Evolutionary conservation across 2,113 vertebrate genomes (phyloP), one percentile per base, ranked within the genome.

Genomic region (Gila orcuttii): DNA sequence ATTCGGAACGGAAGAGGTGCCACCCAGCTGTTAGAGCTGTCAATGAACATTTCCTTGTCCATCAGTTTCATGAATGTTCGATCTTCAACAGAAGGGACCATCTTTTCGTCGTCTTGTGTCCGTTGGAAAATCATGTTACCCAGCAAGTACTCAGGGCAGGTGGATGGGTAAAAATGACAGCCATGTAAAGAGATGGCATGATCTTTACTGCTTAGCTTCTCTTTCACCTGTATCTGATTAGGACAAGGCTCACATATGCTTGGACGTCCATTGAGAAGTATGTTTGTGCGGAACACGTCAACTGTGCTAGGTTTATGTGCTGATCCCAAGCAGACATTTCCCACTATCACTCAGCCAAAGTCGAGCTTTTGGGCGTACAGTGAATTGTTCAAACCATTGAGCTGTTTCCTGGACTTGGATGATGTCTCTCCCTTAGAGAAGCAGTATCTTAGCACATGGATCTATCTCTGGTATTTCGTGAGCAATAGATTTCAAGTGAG

Each of bases 201-300:
- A 73, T 39, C 36, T 39, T 42, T 75, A 5, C 12, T 47, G 23
- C 21, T 45, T 25, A 74, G 39, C n/a, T 50, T 50, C 73, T 75
- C 73, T 75, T 75, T 75, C 6, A 75, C 73, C n/a, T 17, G 19
- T 25, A 75, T 75, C 12, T 45, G 23, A 47, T 50, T 75, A 75
- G 71, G n/a, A 75, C 71, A 75, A 28, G 28, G 28, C 28, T 28
- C 28, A 28, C 28, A 28, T 28, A 28, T 28, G 28, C 28, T 28
- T 28, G n/a, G 73, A 2, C n/a, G 6, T 73, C 69, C 69, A 23
- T 73, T 73, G 19, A 23, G 9, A 11, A 73, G 69, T 39, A 73
- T 73, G 21, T 73, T 73, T n/a, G 21, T 42, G 31, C 36, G 69
- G 6, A 73, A 73, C 36, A 42, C 69, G 9, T 73, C 31, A 23